phyloP scores from a whole-genome alignment of 2,888 invertebrate species.

The Podotricha telesiphe region DNA sequence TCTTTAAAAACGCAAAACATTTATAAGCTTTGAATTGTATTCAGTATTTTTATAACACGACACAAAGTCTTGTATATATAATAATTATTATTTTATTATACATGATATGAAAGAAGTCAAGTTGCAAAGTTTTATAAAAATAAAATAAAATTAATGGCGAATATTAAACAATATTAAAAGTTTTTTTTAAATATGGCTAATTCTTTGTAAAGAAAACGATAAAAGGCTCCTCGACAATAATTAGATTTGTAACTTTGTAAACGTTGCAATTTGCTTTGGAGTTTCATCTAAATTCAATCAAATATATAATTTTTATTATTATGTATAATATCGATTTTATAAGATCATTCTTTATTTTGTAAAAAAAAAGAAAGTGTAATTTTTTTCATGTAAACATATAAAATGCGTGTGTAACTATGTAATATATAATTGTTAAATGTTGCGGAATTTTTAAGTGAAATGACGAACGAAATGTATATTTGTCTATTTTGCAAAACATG shows the following conservation, averaged over 20 bases:
- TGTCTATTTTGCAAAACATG: slow-evolving; percentile 84
- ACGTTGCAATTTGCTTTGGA: slow-evolving; percentile 31
- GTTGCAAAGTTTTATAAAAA: slow-evolving; percentile 3
- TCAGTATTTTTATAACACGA: neutral
- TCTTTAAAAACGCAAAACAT: neutral
- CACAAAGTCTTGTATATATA: neutral
- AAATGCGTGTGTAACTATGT: slow-evolving; percentile 67
- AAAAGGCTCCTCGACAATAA: slow-evolving; percentile 73
- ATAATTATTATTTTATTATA: neutral
- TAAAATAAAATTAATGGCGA: neutral
- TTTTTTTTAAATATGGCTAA: neutral
- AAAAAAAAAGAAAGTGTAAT: slow-evolving; percentile 30
- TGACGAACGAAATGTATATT: slow-evolving; percentile 78
- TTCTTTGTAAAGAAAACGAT: slow-evolving; percentile 50
- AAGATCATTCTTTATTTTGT: slow-evolving; percentile 23
- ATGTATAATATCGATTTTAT: slow-evolving; percentile 27
- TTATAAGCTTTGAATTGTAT: neutral
- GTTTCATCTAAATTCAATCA: slow-evolving; percentile 5
- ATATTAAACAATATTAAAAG: slow-evolving; percentile 2
- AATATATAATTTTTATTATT: slow-evolving; percentile 8
- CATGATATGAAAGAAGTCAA: neutral
- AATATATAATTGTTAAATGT: slow-evolving; percentile 79
- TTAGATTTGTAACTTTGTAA: slow-evolving; percentile 43
- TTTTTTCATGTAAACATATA: slow-evolving; percentile 38
- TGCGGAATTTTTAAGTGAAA: slow-evolving; percentile 79